These are phyloP conservation scores for Willowsia nigromaculata DNA, from an alignment of 2,888 invertebrate species.

Conservation along the genomic window DNA sequence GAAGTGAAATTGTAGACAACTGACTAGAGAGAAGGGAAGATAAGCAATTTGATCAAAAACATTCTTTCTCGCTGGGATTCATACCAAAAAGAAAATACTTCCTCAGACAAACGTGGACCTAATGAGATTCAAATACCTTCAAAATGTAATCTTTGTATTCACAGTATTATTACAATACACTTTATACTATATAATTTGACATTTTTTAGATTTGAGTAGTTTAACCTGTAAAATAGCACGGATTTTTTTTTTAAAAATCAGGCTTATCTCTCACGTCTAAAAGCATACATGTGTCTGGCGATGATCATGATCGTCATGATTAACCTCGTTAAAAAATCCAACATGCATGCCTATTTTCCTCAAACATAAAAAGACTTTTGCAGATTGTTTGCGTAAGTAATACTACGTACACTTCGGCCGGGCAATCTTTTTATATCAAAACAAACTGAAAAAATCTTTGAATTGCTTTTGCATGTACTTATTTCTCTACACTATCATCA, in stretches of 20 bases:
- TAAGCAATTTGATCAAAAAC: not conserved
- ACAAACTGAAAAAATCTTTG: not conserved
- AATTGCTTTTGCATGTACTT: not conserved
- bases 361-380: not conserved
- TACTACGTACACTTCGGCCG: not conserved
- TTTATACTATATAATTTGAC: not conserved
- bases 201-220: slow-evolving; percentile 1
- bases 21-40: not conserved
- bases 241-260: slow-evolving; percentile 32
- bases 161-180: not conserved
- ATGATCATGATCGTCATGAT: slow-evolving; percentile 46
- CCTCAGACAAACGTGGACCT: not conserved
- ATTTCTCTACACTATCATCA: not conserved
- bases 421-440: not conserved
- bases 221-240: slow-evolving; percentile 28
- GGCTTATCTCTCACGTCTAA: slow-evolving; percentile 28
- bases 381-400: not conserved
- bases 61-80: not conserved
- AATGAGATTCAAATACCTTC: slow-evolving; percentile 31
- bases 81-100: slow-evolving; percentile 1
- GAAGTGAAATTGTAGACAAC: not conserved
- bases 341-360: not conserved
- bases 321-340: slow-evolving; percentile 53
- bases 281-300: slow-evolving; percentile 34
- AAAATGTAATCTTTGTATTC: not conserved